A percentile compares a stretch with the other conserved stretches of the same genome.
Evolutionary conservation across 2,888 invertebrate genomes (phyloP).

Genomic region (Drosophila fulvimacula): DNA sequence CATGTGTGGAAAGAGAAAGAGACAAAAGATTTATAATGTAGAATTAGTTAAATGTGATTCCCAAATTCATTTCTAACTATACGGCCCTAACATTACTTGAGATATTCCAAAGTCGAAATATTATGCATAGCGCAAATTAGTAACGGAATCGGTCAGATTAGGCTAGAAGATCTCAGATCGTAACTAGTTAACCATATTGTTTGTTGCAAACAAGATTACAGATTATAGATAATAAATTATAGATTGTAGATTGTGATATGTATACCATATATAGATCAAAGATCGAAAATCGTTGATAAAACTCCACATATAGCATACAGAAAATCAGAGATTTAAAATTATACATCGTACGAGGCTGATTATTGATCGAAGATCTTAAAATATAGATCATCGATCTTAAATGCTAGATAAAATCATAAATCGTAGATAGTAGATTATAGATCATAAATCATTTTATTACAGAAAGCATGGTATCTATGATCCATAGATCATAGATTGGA

Average conservation of each 20-base stretch:
- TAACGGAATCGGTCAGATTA: neutral
- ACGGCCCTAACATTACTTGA: neutral
- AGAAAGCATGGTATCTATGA: too few relatives aligned
- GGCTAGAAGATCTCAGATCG: neutral
- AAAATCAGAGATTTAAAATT: neutral
- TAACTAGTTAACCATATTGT: neutral
- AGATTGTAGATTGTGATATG: neutral
- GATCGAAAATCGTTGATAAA: neutral
- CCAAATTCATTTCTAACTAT: neutral
- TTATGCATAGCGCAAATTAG: too few relatives aligned
- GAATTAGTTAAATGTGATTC: neutral
- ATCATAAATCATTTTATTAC: too few relatives aligned
- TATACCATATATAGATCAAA: neutral
- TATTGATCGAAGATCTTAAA: neutral
- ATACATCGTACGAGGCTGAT: too few relatives aligned
- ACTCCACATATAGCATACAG: too few relatives aligned
- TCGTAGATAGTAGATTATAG: neutral
- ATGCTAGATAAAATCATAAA: neutral
- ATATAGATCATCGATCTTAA: neutral
- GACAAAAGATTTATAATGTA: neutral
- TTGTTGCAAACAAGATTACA: too few relatives aligned
- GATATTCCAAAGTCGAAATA: too few relatives aligned
- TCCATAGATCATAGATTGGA: too few relatives aligned
- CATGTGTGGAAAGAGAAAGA: neutral
- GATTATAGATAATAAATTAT: neutral